Evolutionary conservation across 2,888 invertebrate species (phyloP).

Genomic region (Lasioglossum malachurum): DNA sequence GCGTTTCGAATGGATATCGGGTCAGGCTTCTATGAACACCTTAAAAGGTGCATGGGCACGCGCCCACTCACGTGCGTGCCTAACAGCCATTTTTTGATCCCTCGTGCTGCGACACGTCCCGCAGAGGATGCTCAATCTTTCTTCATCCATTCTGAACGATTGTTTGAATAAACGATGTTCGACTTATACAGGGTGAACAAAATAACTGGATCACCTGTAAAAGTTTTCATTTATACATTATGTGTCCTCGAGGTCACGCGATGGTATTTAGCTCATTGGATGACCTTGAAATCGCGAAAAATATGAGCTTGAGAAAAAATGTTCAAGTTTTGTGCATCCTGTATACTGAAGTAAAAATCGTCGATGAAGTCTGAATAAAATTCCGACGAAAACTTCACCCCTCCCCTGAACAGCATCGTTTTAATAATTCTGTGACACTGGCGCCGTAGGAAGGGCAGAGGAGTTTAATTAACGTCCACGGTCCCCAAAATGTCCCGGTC

Average conservation of each 20-base stretch:
- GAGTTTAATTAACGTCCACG: neutral
- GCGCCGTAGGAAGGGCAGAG: neutral
- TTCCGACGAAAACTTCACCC: neutral
- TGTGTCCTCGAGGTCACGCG: no score
- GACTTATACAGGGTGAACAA: neutral
- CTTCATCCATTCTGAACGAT: neutral
- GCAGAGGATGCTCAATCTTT: neutral
- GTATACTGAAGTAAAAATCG: neutral
- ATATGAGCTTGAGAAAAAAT: neutral
- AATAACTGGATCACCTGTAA: neutral
- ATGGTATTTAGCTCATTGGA: neutral
- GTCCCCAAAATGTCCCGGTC: neutral
- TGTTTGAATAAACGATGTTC: neutral
- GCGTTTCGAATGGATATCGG: neutral
- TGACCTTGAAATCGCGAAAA: neutral
- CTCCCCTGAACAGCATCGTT: neutral
- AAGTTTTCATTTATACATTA: neutral
- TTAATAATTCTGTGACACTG: neutral
- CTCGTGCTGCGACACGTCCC: neutral
- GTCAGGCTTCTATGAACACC: slow-evolving; percentile 29
- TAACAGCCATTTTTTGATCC: slow-evolving; percentile 21
- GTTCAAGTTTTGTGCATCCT: no score
- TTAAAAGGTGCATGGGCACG: slow-evolving; percentile 58
- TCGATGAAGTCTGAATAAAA: neutral
- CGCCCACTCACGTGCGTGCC: slow-evolving; percentile 60